Evolutionary conservation across 2,888 invertebrate genomes (phyloP).

Genomic region (Aleiodes alternator): DNA sequence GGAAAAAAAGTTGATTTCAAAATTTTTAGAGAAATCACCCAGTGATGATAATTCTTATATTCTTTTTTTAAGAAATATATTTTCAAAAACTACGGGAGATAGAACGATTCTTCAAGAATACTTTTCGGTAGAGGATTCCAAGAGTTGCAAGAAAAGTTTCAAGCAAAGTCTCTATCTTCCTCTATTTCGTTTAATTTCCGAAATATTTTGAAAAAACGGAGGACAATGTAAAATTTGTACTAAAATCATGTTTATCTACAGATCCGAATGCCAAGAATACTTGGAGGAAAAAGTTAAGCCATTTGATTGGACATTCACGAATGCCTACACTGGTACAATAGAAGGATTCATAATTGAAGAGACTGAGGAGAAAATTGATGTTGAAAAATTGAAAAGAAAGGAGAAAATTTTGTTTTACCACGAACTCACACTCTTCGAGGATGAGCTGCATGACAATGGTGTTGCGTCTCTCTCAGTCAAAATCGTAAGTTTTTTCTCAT

Average conservation of each 20-base stretch:
- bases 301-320: constrained; percentile 99
- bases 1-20: no score
- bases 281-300: constrained; percentile 88
- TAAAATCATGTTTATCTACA: constrained; percentile 66
- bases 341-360: constrained; percentile 79
- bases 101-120: no score
- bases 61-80: no score
- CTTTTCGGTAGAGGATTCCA: no score
- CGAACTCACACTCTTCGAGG: constrained; percentile 96
- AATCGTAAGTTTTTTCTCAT: constrained; percentile 83
- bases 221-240: no score
- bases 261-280: constrained; percentile 79
- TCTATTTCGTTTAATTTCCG: constrained; percentile 1
- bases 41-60: no score
- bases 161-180: no score
- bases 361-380: constrained; percentile 88
- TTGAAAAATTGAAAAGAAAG: constrained; percentile 90
- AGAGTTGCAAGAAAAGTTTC: no score
- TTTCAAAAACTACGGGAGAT: no score
- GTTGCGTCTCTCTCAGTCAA: constrained; percentile 93
- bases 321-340: constrained; percentile 91
- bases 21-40: no score
- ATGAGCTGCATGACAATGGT: constrained; percentile 99
- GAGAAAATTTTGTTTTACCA: constrained; percentile 97
- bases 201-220: not conserved